Evolutionary conservation across 2,113 vertebrate genomes (phyloP).

Genomic region (Macquaria ambigua): DNA sequence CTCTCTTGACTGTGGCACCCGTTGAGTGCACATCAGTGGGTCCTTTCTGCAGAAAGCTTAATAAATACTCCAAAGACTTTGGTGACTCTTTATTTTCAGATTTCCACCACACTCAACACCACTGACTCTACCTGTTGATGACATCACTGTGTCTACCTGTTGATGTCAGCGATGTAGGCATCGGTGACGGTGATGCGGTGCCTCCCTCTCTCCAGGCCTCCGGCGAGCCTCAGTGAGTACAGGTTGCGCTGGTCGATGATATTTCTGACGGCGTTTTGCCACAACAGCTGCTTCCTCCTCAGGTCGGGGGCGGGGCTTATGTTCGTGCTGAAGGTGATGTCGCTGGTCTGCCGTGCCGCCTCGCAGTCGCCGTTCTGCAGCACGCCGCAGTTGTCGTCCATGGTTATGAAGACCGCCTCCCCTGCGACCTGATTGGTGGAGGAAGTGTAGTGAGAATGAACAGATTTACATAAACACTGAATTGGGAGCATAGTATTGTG

Average conservation of each 20-base stretch:
- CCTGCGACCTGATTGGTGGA: neutral
- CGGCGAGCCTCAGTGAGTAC: slow-evolving; percentile 51
- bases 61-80: too few species aligned
- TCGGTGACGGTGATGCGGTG: slow-evolving; percentile 73
- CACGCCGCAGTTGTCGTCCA: neutral
- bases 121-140: neutral
- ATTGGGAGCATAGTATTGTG: too few species aligned
- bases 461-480: too few species aligned
- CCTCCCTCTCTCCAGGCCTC: slow-evolving; percentile 39
- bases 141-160: slow-evolving; percentile 42
- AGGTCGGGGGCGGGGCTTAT: slow-evolving; percentile 25
- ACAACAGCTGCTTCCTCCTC: slow-evolving; percentile 68
- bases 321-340: slow-evolving; percentile 33
- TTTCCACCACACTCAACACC: too few species aligned
- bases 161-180: slow-evolving; percentile 78
- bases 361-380: slow-evolving; percentile 47
- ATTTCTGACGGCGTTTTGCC: slow-evolving; percentile 73
- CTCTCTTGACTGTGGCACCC: too few species aligned
- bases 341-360: neutral
- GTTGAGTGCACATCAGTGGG: too few species aligned
- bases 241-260: slow-evolving; percentile 73
- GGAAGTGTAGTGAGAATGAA: too few species aligned
- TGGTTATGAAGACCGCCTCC: neutral
- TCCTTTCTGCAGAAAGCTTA: too few species aligned
- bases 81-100: too few species aligned